phyloP scores from a whole-genome alignment of 2,888 invertebrate genomes.

The Drosophila cracens region DNA sequence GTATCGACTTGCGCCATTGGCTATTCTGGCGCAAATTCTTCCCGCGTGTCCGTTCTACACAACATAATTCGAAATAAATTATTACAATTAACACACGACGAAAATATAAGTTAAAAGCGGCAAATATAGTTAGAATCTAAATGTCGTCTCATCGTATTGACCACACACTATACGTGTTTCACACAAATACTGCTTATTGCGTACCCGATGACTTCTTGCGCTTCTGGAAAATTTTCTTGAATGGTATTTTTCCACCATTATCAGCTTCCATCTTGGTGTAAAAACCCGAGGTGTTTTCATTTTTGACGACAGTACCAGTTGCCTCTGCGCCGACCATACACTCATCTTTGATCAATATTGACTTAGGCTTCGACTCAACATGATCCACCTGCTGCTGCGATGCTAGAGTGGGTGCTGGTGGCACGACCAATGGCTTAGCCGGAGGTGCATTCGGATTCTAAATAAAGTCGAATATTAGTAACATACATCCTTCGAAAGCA shows the following conservation, averaged over 20 bases:
- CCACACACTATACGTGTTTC: neutral
- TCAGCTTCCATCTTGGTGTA: constrained; percentile 43
- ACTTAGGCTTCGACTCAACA: constrained; percentile 5
- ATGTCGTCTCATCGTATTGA: neutral
- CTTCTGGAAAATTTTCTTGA: constrained; percentile 83
- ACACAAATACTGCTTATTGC: neutral
- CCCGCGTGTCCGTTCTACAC: constrained; percentile 83
- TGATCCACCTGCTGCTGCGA: neutral
- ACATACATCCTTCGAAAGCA: neutral
- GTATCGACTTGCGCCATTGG: constrained; percentile 90
- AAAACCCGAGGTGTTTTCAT: constrained; percentile 1
- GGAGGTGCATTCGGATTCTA: constrained; percentile 58
- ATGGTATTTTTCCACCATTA: constrained; percentile 72
- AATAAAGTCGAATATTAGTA: constrained; percentile 27
- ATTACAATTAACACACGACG: neutral
- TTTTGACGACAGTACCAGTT: neutral
- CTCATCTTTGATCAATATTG: constrained; percentile 42
- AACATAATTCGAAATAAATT: neutral
- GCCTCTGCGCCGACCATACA: neutral
- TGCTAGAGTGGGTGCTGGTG: neutral
- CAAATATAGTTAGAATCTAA: neutral
- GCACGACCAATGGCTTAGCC: neutral
- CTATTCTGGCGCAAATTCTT: constrained; percentile 90
- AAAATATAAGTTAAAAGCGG: neutral
- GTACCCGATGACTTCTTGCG: constrained; percentile 84